Conservation (phyloP, 2,888 invertebrate genomes). For the Malacosoma neustria region DNA sequence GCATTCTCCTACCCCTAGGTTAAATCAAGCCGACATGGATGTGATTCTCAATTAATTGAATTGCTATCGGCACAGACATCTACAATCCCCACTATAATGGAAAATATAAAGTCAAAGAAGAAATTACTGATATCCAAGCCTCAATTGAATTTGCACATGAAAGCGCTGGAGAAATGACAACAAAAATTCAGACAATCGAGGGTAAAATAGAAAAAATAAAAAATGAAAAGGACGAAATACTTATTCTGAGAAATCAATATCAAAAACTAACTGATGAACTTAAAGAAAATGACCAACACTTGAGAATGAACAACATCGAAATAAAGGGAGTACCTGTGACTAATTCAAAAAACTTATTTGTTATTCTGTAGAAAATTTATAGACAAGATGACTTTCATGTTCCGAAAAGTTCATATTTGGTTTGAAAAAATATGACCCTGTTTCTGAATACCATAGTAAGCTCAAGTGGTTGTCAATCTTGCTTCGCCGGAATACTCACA, state of each 20-base stretch:
- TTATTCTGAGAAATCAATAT: not conserved
- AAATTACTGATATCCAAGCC: too few relatives aligned
- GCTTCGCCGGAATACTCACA: too few relatives aligned
- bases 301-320: conserved; percentile 3
- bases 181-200: conserved; percentile 1
- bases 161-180: not conserved
- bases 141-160: not conserved
- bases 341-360: conserved; percentile 6
- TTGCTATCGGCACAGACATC: too few relatives aligned
- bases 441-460: too few relatives aligned
- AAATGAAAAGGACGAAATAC: conserved; percentile 2
- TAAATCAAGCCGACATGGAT: too few relatives aligned
- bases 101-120: too few relatives aligned
- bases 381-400: conserved; percentile 2
- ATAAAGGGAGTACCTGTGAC: conserved; percentile 6
- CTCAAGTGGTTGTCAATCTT: too few relatives aligned
- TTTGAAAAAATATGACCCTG: too few relatives aligned
- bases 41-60: too few relatives aligned
- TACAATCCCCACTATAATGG: too few relatives aligned
- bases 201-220: conserved; percentile 1
- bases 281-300: conserved; percentile 5
- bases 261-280: not conserved
- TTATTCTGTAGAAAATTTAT: conserved; percentile 5
- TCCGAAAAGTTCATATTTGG: too few relatives aligned
- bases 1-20: too few relatives aligned